A percentile compares a stretch with the other conserved stretches of the same genome.
Evolutionary conservation across 2,797 vertebrate genomes (phyloP).

Genomic region (Melanotaenia maccullochi): DNA sequence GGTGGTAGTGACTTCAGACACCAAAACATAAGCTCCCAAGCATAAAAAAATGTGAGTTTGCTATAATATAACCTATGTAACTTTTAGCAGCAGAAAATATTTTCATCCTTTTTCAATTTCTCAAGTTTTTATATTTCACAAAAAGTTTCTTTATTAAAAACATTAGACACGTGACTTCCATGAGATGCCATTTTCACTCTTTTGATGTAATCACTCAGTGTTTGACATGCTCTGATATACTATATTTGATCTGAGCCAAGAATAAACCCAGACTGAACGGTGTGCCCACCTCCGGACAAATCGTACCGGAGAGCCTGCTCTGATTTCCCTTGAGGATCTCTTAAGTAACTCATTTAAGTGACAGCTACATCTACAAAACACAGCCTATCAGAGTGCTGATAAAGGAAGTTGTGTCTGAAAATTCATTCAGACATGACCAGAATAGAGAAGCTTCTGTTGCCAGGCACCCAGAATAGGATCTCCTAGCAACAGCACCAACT

Average conservation of each 20-base stretch:
- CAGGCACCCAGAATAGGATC: constrained; percentile 81
- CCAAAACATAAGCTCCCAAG: too few species aligned
- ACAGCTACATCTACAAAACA: constrained; percentile 28
- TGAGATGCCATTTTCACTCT: neutral
- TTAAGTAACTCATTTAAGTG: constrained; percentile 37
- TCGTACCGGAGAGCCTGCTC: constrained; percentile 13
- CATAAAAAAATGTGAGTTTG: too few species aligned
- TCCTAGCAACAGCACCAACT: constrained; percentile 81
- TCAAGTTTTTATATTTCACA: too few species aligned
- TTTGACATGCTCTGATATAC: constrained; percentile 13
- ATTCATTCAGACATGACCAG: constrained; percentile 74
- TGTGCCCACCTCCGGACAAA: constrained; percentile 22
- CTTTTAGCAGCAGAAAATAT: too few species aligned
- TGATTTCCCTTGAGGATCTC: constrained; percentile 44
- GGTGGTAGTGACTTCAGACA: too few species aligned
- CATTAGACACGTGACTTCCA: too few species aligned
- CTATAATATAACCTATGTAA: too few species aligned
- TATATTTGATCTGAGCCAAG: constrained; percentile 22
- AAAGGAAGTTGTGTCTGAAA: constrained; percentile 68
- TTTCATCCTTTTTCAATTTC: too few species aligned
- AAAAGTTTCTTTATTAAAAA: too few species aligned
- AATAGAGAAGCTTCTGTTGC: constrained; percentile 84
- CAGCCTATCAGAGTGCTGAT: constrained; percentile 69
- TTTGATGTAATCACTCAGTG: constrained; percentile 24
- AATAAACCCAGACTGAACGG: constrained; percentile 30